Evolutionary conservation across 92 coral and sea anemone genomes (phyloP), one percentile per base, ranked within the genome.

Genomic region (Phenganax stokvisi): DNA sequence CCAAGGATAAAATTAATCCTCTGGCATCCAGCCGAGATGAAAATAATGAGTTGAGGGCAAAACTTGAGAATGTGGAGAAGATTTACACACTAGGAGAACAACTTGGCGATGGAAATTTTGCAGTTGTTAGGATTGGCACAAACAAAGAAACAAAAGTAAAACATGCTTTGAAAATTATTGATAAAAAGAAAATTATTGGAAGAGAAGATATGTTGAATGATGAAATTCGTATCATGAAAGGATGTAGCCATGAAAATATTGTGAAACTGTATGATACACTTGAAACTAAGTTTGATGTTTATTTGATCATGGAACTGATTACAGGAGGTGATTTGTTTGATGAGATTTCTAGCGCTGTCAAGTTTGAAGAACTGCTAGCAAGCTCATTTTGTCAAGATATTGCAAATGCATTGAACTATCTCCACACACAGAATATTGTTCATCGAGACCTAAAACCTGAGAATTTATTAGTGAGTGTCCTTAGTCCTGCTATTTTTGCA

Each of bases 401-500:
- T 80, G 84, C 87, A 12, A 96, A 90, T 37, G 92, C 99, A 7
- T 83, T 96, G 71, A 84, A 86, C 0, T 96, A 96, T 87, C 89
- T 96, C 53, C 99, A 96, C 86, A 87, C 82, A 86, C 92, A 88
- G 81, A 89, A 88, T 55, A 88, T 96, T 28, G 99, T 96, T 13
- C 99, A 96, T 68, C 84, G 99, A 73, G 99, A 96, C 52, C 72
- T 96, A n/a, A 96, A 96, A 84, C 99, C 99, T 9, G 99, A 96
- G 83, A 96, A 96, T 73, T 85, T 96, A 15, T 83, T 96, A 85
- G 99, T 96, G 86, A 87, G 98, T 81, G 55, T n/a, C 54, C 13
- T 82, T 58, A 37, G 6, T 8, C 15, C 29, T 4, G 28, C 27
- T 30, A 69, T 30, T 30, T 69, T 30, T 27, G 25, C 15, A 59